Conservation (phyloP, 2,113 vertebrate species). For the Empidonax alnorum region DNA sequence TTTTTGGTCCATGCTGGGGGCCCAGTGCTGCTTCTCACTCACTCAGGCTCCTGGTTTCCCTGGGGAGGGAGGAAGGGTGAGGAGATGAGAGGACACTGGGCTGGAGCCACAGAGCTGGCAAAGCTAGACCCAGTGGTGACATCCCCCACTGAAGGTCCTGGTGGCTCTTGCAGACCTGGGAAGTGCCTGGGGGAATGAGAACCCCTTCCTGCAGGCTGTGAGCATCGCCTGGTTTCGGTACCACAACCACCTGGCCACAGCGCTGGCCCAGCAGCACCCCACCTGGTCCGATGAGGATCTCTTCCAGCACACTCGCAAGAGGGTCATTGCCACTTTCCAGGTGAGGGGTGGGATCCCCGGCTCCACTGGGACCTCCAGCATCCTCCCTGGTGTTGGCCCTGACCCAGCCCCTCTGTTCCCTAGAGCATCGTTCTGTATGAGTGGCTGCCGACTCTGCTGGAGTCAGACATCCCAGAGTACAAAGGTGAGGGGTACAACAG, state of each 20-base stretch:
- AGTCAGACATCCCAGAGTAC: slow-evolving; percentile 70
- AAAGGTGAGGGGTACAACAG: slow-evolving; percentile 69
- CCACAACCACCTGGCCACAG: slow-evolving; percentile 85
- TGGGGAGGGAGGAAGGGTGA: background rate
- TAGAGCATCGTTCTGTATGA: slow-evolving; percentile 90
- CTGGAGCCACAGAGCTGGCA: background rate
- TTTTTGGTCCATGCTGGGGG: rapidly evolving
- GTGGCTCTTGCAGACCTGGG: slow-evolving; percentile 82
- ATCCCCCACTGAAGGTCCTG: background rate
- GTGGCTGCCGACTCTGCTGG: slow-evolving; percentile 85
- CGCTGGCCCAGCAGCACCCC: slow-evolving; percentile 72
- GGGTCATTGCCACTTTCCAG: slow-evolving; percentile 90
- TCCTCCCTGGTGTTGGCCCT: background rate
- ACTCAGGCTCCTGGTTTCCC: background rate
- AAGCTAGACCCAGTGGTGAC: background rate
- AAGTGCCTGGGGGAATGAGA: slow-evolving; percentile 90
- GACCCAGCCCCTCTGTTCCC: background rate
- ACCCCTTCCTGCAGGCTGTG: slow-evolving; percentile 85
- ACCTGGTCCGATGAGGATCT: slow-evolving; percentile 88
- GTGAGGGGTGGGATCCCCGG: slow-evolving; percentile 40
- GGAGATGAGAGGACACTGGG: background rate
- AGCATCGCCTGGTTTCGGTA: slow-evolving; percentile 93
- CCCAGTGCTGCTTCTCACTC: rapidly evolving
- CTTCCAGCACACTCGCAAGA: slow-evolving; percentile 90
- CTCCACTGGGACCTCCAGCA: rapidly evolving